Evolutionary conservation across 2,113 vertebrate species (phyloP), one percentile per base, ranked within the genome.

Genomic region (Phycodurus eques): DNA sequence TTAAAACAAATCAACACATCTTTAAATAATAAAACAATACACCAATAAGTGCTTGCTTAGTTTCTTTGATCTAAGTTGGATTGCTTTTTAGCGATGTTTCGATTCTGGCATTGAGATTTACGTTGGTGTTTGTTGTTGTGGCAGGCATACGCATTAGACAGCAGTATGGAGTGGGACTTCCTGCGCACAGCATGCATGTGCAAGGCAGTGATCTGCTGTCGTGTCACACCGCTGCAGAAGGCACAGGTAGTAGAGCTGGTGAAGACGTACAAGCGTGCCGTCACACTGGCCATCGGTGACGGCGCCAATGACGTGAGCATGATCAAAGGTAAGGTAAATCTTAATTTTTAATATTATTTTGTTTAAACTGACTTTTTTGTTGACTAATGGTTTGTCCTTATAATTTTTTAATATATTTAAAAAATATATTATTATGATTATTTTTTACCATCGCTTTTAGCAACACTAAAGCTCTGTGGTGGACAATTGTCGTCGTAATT

Each of bases 251-350:
- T 99, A 33, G 92, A 98, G 82, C 90, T 99, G 85, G 95, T 99
- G 80, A 99, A 97, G 92, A 96, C 91, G 78, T 93, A 96, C 91
- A 99, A 96, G 90, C 89, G 88, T 69, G 94, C 90, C 0, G 94
- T 98, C 71, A 99, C 97, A 0, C 87, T 99, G 87, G 97, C 97
- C 8, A 98, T 99, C 0, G 97, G 97, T 17, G 96, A 98, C 0
- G 96, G 97, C 0, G 96, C 97, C 86, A 99, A 98, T 0, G 96
- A 98, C 0, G 94, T 99, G 80, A 95, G 95, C 93, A 99, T 99
- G 98, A 98, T 98, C 86, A 98, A 97, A 94, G 95, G 98, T 96
- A 91, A 15, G 15, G 17, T 7, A 3, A 53, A 27, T 15, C 31
- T 27, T 5, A 27, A 2, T 39, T 39, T 39, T 39, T 39, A 51